phyloP scores from a whole-genome alignment of 2,888 invertebrate genomes.

The Cerastoderma edule region DNA sequence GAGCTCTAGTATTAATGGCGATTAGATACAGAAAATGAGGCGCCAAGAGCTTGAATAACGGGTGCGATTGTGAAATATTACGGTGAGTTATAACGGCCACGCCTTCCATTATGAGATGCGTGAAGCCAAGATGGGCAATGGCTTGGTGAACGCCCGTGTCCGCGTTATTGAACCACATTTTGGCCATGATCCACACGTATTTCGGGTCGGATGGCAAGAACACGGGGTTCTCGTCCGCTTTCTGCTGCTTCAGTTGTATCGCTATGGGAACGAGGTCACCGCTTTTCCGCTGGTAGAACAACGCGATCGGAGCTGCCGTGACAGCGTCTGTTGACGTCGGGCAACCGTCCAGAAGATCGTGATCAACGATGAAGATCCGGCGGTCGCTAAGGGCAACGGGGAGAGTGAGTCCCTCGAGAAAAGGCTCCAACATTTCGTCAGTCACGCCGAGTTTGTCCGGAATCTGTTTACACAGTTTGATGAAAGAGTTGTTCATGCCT shows the following conservation, averaged over 20 bases:
- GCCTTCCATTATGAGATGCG: slow-evolving; percentile 85
- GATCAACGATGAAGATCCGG: slow-evolving; percentile 49
- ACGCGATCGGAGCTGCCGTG: slow-evolving; percentile 82
- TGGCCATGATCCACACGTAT: slow-evolving; percentile 83
- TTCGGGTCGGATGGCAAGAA: slow-evolving; percentile 83
- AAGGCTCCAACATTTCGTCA: slow-evolving; percentile 46
- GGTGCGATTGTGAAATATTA: slow-evolving; percentile 84
- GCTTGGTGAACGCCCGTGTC: slow-evolving; percentile 83
- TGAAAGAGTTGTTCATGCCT: slow-evolving; percentile 83
- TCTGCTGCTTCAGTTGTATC: slow-evolving; percentile 83
- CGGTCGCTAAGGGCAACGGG: slow-evolving; percentile 42
- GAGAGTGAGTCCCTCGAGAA: slow-evolving; percentile 45
- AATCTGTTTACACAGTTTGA: slow-evolving; percentile 81
- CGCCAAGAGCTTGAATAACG: slow-evolving; percentile 84
- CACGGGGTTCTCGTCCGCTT: slow-evolving; percentile 83
- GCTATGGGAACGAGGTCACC: slow-evolving; percentile 82
- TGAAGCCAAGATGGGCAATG: slow-evolving; percentile 83
- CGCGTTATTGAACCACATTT: slow-evolving; percentile 84
- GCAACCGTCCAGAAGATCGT: slow-evolving; percentile 42
- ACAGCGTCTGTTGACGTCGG: slow-evolving; percentile 45
- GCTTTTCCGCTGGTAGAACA: slow-evolving; percentile 82
- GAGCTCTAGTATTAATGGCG: slow-evolving; percentile 84
- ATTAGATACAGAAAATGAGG: slow-evolving; percentile 85
- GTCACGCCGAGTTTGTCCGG: slow-evolving; percentile 80
- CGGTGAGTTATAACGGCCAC: slow-evolving; percentile 83